A percentile compares a stretch with the other conserved stretches of the same genome.
phyloP scores from a whole-genome alignment of 2,113 vertebrate species.

The Sylvia atricapilla region DNA sequence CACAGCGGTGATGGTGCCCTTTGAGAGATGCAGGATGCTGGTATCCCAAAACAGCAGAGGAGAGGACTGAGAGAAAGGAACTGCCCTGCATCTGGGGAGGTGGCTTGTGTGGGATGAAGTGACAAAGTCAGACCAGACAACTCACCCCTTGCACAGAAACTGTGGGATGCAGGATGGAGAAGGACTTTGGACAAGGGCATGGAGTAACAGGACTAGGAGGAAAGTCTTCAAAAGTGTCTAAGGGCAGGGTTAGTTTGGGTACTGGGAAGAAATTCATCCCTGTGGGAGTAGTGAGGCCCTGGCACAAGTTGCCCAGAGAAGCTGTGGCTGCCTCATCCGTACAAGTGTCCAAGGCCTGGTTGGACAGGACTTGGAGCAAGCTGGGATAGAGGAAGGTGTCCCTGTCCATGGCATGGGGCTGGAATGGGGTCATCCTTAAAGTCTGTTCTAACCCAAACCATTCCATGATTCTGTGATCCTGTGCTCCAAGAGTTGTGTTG shows the following conservation, averaged over 20 bases:
- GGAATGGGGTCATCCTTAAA: not conserved
- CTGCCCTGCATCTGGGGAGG: too few relatives aligned
- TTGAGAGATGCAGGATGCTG: not conserved
- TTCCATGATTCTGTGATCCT: not conserved
- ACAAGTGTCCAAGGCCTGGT: not conserved
- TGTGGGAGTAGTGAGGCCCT: not conserved
- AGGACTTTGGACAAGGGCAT: not conserved
- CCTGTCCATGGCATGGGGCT: not conserved
- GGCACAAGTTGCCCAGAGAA: not conserved
- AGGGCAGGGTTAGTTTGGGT: not conserved
- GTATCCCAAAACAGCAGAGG: not conserved
- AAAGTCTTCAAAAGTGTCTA: not conserved
- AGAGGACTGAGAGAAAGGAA: not conserved
- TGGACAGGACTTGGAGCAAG: not conserved
- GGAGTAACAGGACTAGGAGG: not conserved
- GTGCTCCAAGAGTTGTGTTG: not conserved
- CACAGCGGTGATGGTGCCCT: not conserved
- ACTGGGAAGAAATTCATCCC: not conserved
- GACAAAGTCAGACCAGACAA: not conserved
- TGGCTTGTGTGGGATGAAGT: rapidly evolving
- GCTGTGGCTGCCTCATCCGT: not conserved
- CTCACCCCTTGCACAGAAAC: rapidly evolving
- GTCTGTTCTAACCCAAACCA: not conserved
- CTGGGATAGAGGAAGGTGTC: not conserved
- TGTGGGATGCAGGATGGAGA: not conserved